These are phyloP conservation scores for Phocides pigmalion DNA, from an alignment of 1,140 invertebrate species.

Conservation along the genomic window DNA sequence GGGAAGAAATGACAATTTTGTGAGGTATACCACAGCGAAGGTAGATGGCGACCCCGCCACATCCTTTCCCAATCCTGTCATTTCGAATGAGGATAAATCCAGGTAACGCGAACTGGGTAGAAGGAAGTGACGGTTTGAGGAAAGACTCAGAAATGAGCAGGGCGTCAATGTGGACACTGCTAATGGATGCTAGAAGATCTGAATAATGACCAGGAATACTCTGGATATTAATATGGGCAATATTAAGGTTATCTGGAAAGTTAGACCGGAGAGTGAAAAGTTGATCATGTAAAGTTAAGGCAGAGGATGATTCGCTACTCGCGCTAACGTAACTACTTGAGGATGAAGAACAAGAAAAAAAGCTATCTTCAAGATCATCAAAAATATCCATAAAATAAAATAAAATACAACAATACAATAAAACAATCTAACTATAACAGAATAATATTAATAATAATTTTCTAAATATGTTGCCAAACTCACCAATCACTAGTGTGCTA, in stretches of 20 bases:
- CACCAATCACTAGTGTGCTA: too few relatives aligned
- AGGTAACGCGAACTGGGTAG: background rate
- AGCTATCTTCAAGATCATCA: background rate
- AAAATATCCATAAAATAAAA: background rate
- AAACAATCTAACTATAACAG: too few relatives aligned
- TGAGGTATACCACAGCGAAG: background rate
- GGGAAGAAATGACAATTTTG: background rate
- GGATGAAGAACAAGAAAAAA: constrained; percentile 1
- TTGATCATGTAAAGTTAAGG: background rate
- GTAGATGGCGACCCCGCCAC: background rate
- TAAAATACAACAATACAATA: background rate
- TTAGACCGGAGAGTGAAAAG: background rate
- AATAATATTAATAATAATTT: too few relatives aligned
- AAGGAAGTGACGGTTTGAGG: background rate
- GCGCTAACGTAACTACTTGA: background rate
- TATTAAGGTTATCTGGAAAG: background rate
- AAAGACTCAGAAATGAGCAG: background rate
- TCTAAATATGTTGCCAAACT: too few relatives aligned
- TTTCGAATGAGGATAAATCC: background rate
- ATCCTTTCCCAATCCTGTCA: constrained; percentile 1
- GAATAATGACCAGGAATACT: constrained; percentile 1
- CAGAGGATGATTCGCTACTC: background rate
- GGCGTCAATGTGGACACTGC: background rate
- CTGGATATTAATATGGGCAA: background rate
- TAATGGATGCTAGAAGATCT: constrained; percentile 6